Percentiles rank a stretch among this genome's conserved stretches.
Evolutionary conservation across 2,113 vertebrate genomes (phyloP).

Genomic region (Oreochromis tanganicae): DNA sequence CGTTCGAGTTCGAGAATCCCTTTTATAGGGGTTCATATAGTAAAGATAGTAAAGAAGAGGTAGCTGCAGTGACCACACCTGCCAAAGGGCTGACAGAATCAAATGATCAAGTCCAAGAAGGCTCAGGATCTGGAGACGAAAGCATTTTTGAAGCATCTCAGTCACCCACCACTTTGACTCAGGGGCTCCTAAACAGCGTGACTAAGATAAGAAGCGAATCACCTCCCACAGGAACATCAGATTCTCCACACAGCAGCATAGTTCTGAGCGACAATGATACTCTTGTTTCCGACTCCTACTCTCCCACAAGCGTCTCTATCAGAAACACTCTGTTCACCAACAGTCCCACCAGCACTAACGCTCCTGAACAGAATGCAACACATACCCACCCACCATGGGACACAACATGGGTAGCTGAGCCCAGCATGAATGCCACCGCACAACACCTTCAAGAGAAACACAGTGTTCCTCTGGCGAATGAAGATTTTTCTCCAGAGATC

Average conservation of each 20-base stretch:
- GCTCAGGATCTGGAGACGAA: constrained; percentile 46
- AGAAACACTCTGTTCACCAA: constrained; percentile 22
- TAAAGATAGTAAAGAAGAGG: background rate
- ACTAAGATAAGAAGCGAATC: constrained; percentile 31
- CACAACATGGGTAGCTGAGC: background rate
- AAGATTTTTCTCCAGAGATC: background rate
- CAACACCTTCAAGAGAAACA: constrained; percentile 4
- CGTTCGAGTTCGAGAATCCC: background rate
- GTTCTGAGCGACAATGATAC: constrained; percentile 14
- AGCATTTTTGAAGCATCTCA: constrained; percentile 16
- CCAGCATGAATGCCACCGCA: background rate
- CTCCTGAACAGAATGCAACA: constrained; percentile 26
- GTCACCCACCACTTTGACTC: constrained; percentile 15
- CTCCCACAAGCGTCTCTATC: constrained; percentile 22
- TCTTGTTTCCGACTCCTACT: constrained; percentile 39
- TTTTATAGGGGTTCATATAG: background rate
- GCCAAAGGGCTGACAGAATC: background rate
- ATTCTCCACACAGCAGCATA: constrained; percentile 40
- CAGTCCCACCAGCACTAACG: constrained; percentile 22
- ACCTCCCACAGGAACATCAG: constrained; percentile 36
- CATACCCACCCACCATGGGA: constrained; percentile 5
- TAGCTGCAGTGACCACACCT: background rate
- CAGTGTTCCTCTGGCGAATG: background rate
- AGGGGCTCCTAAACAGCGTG: background rate
- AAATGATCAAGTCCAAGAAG: background rate